Conservation (phyloP, 2,888 invertebrate genomes). For the Parnassius apollo region DNA sequence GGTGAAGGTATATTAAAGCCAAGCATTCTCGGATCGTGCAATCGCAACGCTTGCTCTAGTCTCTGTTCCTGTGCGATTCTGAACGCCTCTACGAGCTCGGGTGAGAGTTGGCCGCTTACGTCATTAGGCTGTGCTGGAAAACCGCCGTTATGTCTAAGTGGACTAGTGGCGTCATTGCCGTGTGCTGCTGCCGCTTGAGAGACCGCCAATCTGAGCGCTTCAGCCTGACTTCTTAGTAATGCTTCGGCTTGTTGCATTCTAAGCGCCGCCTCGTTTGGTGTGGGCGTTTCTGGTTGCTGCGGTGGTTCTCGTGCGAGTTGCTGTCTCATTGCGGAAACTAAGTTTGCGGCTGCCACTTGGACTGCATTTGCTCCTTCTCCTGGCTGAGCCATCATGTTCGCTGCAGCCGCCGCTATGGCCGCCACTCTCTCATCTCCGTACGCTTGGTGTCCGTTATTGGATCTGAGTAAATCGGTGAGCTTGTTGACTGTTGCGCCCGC, state of each 20-base stretch:
- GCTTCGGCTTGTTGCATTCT: constrained; percentile 91
- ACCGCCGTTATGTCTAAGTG: constrained; percentile 73
- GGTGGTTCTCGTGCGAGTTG: constrained; percentile 74
- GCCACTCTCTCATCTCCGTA: constrained; percentile 86
- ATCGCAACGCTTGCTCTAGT: constrained; percentile 89
- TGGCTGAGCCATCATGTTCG: constrained; percentile 82
- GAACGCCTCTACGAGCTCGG: constrained; percentile 86
- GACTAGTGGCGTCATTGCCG: constrained; percentile 64
- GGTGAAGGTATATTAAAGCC: constrained; percentile 85
- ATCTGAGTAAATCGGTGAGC: constrained; percentile 81
- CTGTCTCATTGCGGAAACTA: constrained; percentile 89
- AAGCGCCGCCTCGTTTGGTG: constrained; percentile 88
- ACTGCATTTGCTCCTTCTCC: constrained; percentile 84
- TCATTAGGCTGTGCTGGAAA: constrained; percentile 65
- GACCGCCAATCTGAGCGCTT: constrained; percentile 91
- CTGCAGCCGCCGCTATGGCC: constrained; percentile 85
- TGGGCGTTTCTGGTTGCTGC: constrained; percentile 86
- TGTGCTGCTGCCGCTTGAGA: constrained; percentile 84
- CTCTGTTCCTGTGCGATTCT: constrained; percentile 88
- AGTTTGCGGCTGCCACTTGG: constrained; percentile 87
- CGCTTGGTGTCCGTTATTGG: constrained; percentile 84
- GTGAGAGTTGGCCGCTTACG: constrained; percentile 82
- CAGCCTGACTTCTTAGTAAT: constrained; percentile 90
- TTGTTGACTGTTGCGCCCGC: constrained; percentile 83
- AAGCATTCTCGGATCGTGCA: constrained; percentile 90